Evolutionary conservation across 2,888 invertebrate genomes (phyloP), one percentile per base, ranked within the genome.

Genomic region (Metacarcinus magister): DNA sequence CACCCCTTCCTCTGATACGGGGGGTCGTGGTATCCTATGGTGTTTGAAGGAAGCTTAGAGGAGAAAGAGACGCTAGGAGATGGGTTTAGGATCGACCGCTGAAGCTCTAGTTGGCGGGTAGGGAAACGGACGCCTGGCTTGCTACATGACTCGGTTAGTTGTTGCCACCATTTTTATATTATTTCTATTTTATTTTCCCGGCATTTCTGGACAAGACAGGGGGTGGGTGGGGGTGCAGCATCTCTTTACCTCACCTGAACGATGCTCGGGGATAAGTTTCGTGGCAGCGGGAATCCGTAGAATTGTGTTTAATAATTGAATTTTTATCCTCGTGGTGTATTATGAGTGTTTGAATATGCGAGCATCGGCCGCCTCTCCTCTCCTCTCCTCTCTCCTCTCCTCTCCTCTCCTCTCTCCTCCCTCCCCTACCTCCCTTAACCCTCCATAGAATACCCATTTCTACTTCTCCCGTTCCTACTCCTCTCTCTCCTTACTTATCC

Each of bases 291-390:
- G 0, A 7, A 32, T 28, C 32, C 82, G 82, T 32, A 32, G 82
- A 82, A 82, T 32, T 82, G 32, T 8, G 82, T 82, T 82, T 32
- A 82, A 82, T 82, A 82, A 82, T 32, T 82, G 82, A 82, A 32
- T 82, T 82, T 82, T 82, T 82, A 82, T 32, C 82, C 82, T 67
- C 13, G 28, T 82, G 82, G 82, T 23, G 82, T 82, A 82, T 32
- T 82, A 82, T 82, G 82, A 82, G 82, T 67, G 48, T 89, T 89
- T 44, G 44, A 46, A 43, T 46, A n/a, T 46, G 44, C n/a, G 23
- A 19, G 8, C 91, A 8, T 43, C 91, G 19, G 8, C 43, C 44
- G 16, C 91, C 16, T 44, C 2, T n/a, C 19, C 90, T 13, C 90
- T 44, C n/a, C 43, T 44, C 19, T 23, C 91, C n/a, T 8, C 44